Evolutionary conservation across 2,113 vertebrate species (phyloP).

Genomic region (Leuciscus idus): DNA sequence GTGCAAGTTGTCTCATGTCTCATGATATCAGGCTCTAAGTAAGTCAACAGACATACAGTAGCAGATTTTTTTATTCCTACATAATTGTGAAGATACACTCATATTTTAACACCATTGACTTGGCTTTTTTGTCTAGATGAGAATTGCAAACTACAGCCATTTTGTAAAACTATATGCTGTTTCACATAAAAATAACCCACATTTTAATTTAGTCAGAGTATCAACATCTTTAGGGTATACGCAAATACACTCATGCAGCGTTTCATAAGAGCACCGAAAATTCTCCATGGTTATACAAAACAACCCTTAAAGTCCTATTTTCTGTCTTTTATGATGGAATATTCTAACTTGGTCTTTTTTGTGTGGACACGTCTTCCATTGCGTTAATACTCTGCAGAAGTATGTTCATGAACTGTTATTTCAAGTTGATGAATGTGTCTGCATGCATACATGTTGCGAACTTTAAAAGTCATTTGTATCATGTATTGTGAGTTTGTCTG

Average conservation of each 20-base stretch:
- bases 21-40: not conserved
- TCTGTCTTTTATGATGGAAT: conserved; percentile 19
- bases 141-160: not conserved
- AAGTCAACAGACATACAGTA: not conserved
- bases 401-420: not conserved
- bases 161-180: not conserved
- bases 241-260: conserved; percentile 32
- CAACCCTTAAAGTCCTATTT: not conserved
- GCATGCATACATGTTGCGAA: not conserved
- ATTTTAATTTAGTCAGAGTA: not conserved
- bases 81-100: not conserved
- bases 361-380: conserved; percentile 1
- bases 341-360: not conserved
- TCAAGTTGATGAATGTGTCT: conserved; percentile 20
- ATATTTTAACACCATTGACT: not conserved
- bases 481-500: conserved; percentile 24
- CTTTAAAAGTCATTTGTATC: not conserved
- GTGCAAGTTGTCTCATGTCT: not conserved
- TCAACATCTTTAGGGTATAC: conserved; percentile 26
- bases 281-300: conserved; percentile 7
- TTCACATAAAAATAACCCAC: not conserved
- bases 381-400: not conserved
- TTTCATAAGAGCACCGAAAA: not conserved
- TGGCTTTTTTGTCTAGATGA: no score
- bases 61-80: not conserved